phyloP scores from a whole-genome alignment of 2,888 invertebrate genomes.

The Abscondita cerata region DNA sequence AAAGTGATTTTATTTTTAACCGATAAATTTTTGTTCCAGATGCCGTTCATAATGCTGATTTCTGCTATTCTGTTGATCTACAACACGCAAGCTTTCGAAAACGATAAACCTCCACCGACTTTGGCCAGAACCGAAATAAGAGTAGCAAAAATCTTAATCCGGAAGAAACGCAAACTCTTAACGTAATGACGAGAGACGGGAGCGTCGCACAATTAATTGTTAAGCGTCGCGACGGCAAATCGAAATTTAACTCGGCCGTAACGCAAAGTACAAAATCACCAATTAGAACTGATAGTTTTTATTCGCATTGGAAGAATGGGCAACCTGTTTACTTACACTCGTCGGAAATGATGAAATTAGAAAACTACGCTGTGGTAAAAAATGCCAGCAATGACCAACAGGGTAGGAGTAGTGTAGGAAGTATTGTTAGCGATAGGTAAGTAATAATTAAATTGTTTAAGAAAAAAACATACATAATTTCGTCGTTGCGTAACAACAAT shows the following conservation, averaged over 20 bases:
- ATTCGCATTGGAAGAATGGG: conserved; percentile 57
- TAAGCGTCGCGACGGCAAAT: conserved; percentile 70
- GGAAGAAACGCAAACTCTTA: conserved; percentile 77
- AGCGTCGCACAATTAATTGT: conserved; percentile 79
- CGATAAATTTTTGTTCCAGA: conserved; percentile 60
- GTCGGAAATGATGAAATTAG: conserved; percentile 50
- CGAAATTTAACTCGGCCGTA: conserved; percentile 38
- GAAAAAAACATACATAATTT: not conserved
- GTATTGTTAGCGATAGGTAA: conserved; percentile 54
- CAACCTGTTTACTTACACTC: conserved; percentile 53
- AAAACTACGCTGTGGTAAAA: conserved; percentile 49
- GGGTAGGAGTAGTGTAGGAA: conserved; percentile 44
- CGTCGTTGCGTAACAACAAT: not conserved
- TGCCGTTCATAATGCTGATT: conserved; percentile 57
- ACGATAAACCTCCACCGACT: conserved; percentile 62
- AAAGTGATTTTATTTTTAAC: not conserved
- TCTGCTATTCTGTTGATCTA: conserved; percentile 41
- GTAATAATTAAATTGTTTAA: conserved; percentile 3
- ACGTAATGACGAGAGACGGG: conserved; percentile 78
- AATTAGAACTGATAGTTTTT: conserved; percentile 35
- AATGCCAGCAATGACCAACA: conserved; percentile 47
- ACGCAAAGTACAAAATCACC: conserved; percentile 5
- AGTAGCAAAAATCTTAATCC: conserved; percentile 81
- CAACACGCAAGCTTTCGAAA: conserved; percentile 45
- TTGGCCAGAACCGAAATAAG: conserved; percentile 77